Percentiles rank a stretch among this genome's conserved stretches.
phyloP scores from a whole-genome alignment of 2,113 vertebrate species.

The Lophura nycthemera region DNA sequence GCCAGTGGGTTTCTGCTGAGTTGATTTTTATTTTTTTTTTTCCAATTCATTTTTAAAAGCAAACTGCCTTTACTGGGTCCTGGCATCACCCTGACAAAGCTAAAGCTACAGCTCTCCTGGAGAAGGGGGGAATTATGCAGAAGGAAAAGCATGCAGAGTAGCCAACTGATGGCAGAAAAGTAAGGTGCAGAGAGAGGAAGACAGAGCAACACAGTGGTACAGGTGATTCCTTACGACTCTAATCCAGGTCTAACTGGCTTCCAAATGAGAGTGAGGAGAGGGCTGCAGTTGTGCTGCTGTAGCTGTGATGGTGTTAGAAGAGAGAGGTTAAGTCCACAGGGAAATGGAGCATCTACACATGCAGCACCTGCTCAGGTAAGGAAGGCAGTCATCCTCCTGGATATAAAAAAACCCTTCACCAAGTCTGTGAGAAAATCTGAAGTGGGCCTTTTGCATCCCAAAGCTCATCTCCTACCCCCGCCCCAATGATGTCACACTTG shows the following conservation, averaged over 20 bases:
- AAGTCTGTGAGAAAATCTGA: not conserved
- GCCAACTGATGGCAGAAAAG: not conserved
- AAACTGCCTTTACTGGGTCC: not conserved
- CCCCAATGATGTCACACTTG: not conserved
- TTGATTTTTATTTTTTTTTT: not conserved
- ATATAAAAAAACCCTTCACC: too few species aligned
- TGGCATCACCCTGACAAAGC: not conserved
- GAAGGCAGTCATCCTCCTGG: not conserved
- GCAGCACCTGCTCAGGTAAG: not conserved
- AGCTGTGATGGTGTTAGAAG: not conserved
- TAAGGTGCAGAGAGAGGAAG: not conserved
- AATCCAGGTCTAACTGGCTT: not conserved
- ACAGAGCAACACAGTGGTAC: accelerated
- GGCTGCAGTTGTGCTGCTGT: not conserved
- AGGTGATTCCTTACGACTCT: not conserved
- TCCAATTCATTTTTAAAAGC: not conserved
- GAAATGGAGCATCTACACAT: not conserved
- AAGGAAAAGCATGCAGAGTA: not conserved
- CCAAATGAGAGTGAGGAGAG: not conserved
- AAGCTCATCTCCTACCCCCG: not conserved
- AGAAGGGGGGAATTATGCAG: not conserved
- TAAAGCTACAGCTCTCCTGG: accelerated
- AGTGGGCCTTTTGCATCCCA: not conserved
- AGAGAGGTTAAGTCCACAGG: not conserved
- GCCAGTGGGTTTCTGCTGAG: not conserved